phyloP scores from a whole-genome alignment of 2,113 vertebrate genomes.

The Coptodon bakossiorum region DNA sequence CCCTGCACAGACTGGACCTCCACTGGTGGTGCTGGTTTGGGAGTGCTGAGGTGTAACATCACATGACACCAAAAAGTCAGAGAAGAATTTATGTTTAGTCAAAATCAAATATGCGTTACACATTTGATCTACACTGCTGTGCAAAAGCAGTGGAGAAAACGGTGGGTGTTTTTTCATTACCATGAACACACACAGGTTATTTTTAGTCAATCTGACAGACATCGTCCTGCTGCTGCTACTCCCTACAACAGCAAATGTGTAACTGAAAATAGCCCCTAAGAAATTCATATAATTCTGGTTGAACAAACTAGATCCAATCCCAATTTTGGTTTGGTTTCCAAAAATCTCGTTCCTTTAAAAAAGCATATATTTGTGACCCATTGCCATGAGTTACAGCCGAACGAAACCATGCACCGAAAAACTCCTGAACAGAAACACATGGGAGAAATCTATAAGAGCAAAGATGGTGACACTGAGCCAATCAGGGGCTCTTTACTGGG shows the following conservation, averaged over 20 bases:
- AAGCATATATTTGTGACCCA: neutral
- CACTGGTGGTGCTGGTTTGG: conserved; percentile 12
- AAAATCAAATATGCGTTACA: fast-evolving
- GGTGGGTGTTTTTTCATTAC: neutral
- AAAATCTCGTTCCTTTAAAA: neutral
- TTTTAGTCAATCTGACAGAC: neutral
- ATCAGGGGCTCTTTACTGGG: neutral
- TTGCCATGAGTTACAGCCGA: fast-evolving
- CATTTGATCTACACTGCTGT: neutral
- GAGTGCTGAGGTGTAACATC: conserved; percentile 9
- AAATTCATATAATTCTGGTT: neutral
- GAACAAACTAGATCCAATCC: neutral
- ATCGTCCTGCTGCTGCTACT: neutral
- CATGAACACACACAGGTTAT: neutral
- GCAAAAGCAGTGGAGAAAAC: neutral
- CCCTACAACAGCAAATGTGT: neutral
- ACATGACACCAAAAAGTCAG: neutral
- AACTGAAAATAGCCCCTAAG: neutral
- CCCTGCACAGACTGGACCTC: conserved; percentile 15
- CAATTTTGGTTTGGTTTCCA: neutral
- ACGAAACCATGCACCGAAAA: fast-evolving
- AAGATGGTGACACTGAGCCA: neutral
- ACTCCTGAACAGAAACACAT: neutral
- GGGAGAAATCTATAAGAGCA: neutral
- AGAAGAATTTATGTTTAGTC: neutral